Evolutionary conservation across 2,113 vertebrate genomes (phyloP).

Genomic region (Alectura lathami): DNA sequence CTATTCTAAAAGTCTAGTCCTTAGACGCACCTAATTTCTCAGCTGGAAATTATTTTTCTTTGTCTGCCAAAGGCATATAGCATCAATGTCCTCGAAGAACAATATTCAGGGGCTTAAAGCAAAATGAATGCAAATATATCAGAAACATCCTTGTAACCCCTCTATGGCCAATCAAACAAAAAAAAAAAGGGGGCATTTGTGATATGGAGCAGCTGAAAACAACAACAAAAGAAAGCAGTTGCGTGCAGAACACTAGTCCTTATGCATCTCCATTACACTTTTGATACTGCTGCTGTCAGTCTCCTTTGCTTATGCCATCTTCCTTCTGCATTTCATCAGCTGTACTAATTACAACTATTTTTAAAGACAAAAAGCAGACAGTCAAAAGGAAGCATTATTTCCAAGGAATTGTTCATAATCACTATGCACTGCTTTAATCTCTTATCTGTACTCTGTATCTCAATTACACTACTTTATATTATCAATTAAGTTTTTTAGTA

Average conservation of each 20-base stretch:
- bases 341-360: not conserved
- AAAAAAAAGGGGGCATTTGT: not conserved
- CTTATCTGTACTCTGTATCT: not conserved
- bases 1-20: slow-evolving; percentile 36
- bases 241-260: not conserved
- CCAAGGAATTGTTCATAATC: not conserved
- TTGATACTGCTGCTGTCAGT: not conserved
- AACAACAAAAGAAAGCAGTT: not conserved
- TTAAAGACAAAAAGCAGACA: not conserved
- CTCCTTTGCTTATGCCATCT: not conserved
- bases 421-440: not conserved
- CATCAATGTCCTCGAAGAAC: not conserved
- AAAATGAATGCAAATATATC: not conserved
- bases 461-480: not conserved
- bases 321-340: not conserved
- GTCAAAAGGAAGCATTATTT: not conserved
- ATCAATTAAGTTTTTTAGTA: not conserved
- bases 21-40: slow-evolving; percentile 54
- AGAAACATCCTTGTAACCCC: not conserved
- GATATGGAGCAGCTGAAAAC: not conserved
- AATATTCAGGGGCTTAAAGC: not conserved
- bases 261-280: not conserved
- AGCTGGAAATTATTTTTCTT: slow-evolving; percentile 53
- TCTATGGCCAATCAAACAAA: not conserved
- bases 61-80: slow-evolving; percentile 38